Evolutionary conservation across 2,797 vertebrate species (phyloP), one percentile per base, ranked within the genome.

Genomic region (Schizothorax lantsangensis): DNA sequence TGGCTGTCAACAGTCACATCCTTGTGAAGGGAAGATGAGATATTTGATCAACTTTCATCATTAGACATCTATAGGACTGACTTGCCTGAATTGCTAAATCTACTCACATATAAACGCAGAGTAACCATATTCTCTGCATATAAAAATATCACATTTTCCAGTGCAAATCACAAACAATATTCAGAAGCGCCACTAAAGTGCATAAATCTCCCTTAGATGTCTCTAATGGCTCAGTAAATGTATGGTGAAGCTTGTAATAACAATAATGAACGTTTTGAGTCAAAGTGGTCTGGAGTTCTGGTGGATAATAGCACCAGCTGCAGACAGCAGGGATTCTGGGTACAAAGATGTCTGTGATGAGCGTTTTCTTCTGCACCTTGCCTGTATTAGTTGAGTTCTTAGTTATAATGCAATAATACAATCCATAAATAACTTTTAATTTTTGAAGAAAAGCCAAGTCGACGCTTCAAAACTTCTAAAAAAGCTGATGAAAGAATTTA

Each of bases 221-320:
- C n/a, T 68, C 47, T 79, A 36, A 79, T 79, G 49, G 38, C 84
- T 45, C 17, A 6, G 75, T 45, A 79, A 85, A 57, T 79, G 38
- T 79, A 71, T 43, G 66, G 38, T 33, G 40, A 69, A 43, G n/a
- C 47, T 71, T 30, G 21, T 23, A 85, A 79, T 57, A 33, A 71
- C 84, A 59, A 30, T 59, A 79, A 85, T 79, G 52, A 45, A 47
- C 0, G 1, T n/a, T 33, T 79, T 9, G 64, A 45, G 64, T 71
- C 36, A 43, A 26, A 79, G 74, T 79, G 75, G 45, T 66, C 57
- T 17, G 26, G 36, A 79, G 75, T 40, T 10, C 36, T 68, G 64
- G 17, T 79, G n/a, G 75, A 72, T 79, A 59, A 79, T 57, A 59
- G 26, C 64, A 57, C 9, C 5, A 36, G 59, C 10, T 40, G 38